These are phyloP conservation scores for Fulica atra DNA, from an alignment of 2,113 vertebrate genomes.

Conservation along the genomic window DNA sequence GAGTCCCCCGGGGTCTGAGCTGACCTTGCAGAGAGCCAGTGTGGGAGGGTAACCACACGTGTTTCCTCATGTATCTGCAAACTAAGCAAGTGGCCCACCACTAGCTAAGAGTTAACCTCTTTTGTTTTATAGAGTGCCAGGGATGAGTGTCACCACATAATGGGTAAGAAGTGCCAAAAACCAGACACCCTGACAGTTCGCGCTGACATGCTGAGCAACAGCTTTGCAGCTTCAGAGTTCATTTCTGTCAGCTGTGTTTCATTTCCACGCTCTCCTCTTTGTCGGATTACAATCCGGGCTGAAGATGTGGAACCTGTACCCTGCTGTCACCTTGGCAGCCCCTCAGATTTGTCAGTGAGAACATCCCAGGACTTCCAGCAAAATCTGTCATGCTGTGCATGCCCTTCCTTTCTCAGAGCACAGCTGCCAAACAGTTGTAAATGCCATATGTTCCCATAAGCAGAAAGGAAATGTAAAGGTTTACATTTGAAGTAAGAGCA, in stretches of 20 bases:
- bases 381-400: constrained; percentile 4
- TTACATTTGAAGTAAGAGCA: neutral
- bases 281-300: neutral
- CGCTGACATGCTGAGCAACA: neutral
- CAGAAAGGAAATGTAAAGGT: neutral
- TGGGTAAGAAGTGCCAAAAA: neutral
- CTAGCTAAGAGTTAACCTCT: neutral
- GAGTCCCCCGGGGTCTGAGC: neutral
- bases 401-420: constrained; percentile 16
- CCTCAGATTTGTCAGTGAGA: constrained; percentile 22
- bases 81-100: neutral
- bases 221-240: constrained; percentile 18
- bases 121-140: neutral
- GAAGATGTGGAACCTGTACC: constrained; percentile 11
- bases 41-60: neutral
- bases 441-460: constrained; percentile 1
- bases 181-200: neutral
- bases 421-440: constrained; percentile 46
- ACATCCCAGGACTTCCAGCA: constrained; percentile 11
- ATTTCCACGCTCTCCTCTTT: neutral
- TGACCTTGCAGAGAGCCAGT: neutral
- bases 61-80: neutral
- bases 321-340: constrained; percentile 52
- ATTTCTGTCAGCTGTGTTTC: constrained; percentile 7
- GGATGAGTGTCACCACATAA: neutral